Percentiles rank a stretch among this genome's conserved stretches.
phyloP scores from a whole-genome alignment of 2,797 vertebrate genomes.

The Pipistrellus pipistrellus region DNA sequence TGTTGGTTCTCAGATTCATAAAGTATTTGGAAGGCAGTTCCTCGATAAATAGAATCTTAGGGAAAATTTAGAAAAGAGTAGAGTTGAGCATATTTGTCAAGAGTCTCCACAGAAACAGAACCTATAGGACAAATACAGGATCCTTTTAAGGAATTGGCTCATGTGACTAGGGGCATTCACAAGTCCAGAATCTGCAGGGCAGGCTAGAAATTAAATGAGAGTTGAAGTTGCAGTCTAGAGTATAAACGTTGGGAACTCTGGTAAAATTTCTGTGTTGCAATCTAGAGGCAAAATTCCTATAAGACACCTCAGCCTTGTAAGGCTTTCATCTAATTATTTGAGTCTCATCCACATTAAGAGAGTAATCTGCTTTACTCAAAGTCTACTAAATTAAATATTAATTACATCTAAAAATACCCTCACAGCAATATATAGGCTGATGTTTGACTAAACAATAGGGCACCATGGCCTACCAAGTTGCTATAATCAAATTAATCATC shows the following conservation, averaged over 20 bases:
- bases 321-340: neutral
- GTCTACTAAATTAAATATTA: slow-evolving; percentile 44
- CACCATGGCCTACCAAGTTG: neutral
- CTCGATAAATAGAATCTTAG: neutral
- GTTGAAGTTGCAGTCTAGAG: neutral
- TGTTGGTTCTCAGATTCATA: neutral
- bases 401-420: neutral
- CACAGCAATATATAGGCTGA: neutral
- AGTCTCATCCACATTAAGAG: neutral
- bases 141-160: neutral
- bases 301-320: neutral
- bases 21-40: slow-evolving; percentile 4
- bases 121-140: neutral
- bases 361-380: neutral
- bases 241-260: neutral
- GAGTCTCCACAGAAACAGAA: slow-evolving; percentile 14
- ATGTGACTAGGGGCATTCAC: neutral
- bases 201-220: slow-evolving; percentile 3
- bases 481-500: slow-evolving; percentile 1
- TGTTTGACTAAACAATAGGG: slow-evolving; percentile 10
- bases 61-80: neutral
- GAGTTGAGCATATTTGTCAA: neutral
- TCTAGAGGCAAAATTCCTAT: neutral
- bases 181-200: neutral
- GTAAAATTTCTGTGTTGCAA: neutral